Percentiles rank a stretch among this genome's conserved stretches.
Conservation (phyloP, 1,140 invertebrate species). For the Cylas formicarius region DNA sequence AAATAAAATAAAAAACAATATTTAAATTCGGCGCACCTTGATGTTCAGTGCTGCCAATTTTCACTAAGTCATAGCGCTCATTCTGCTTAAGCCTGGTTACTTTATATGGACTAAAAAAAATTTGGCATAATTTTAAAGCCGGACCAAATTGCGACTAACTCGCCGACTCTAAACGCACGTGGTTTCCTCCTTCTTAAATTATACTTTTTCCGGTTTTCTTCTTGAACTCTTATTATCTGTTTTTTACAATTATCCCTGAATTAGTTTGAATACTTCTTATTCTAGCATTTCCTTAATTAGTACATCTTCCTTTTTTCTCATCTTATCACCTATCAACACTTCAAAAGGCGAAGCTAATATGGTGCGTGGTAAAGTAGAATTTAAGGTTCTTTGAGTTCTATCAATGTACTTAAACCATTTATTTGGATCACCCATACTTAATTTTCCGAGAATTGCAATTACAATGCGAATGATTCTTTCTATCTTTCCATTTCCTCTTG, state of each 20-base stretch:
- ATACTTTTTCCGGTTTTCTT: slow-evolving; percentile 32
- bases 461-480: slow-evolving; percentile 34
- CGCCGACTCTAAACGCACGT: slow-evolving; percentile 9
- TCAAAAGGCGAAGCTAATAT: slow-evolving; percentile 36
- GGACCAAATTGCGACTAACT: slow-evolving; percentile 20
- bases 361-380: slow-evolving; percentile 35
- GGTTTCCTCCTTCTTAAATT: slow-evolving; percentile 20
- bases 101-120: slow-evolving; percentile 12
- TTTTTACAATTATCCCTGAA: slow-evolving; percentile 26
- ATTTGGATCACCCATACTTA: slow-evolving; percentile 20
- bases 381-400: slow-evolving; percentile 32
- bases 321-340: slow-evolving; percentile 32
- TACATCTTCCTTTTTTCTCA: slow-evolving; percentile 29
- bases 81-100: background rate
- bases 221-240: slow-evolving; percentile 32
- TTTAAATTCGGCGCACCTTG: slow-evolving; percentile 4
- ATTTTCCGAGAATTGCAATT: slow-evolving; percentile 31
- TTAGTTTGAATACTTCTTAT: slow-evolving; percentile 11
- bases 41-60: background rate
- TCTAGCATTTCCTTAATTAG: slow-evolving; percentile 17
- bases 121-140: slow-evolving; percentile 5
- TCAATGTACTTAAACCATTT: slow-evolving; percentile 36
- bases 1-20: too few relatives aligned
- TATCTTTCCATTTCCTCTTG: slow-evolving; percentile 34
- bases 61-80: too few relatives aligned